phyloP scores from a whole-genome alignment of 2,888 invertebrate genomes.

The Cristatella mucedo region DNA sequence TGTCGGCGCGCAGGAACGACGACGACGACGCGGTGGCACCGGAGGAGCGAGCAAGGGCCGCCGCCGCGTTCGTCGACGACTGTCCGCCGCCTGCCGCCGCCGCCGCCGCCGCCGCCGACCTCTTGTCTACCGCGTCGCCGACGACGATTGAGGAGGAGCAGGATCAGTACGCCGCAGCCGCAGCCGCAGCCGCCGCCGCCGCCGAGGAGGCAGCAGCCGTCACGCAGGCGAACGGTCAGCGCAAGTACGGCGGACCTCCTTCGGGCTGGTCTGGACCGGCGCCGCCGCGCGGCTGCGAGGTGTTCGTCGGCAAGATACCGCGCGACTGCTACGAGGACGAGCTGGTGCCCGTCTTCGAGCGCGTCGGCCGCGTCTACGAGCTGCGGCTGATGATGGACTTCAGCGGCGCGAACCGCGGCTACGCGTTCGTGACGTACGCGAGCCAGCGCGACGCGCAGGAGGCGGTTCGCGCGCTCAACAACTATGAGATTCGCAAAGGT shows the following conservation, averaged over 20 bases:
- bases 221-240: slow-evolving; percentile 67
- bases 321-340: slow-evolving; percentile 60
- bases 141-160: no score
- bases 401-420: slow-evolving; percentile 57
- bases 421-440: slow-evolving; percentile 56
- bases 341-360: slow-evolving; percentile 53
- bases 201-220: no score
- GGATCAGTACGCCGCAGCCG: no score
- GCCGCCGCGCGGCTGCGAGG: slow-evolving; percentile 55
- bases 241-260: slow-evolving; percentile 53
- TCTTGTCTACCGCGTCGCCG: no score
- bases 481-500: slow-evolving; percentile 50
- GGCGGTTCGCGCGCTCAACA: slow-evolving; percentile 52
- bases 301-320: slow-evolving; percentile 55
- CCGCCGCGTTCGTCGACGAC: no score
- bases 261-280: slow-evolving; percentile 41
- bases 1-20: no score
- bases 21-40: no score
- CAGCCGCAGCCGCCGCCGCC: no score
- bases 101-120: no score
- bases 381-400: slow-evolving; percentile 52
- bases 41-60: no score
- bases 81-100: no score
- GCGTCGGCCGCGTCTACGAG: slow-evolving; percentile 53
- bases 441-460: slow-evolving; percentile 46